Base-by-base conservation (phyloP, 2,797 vertebrate species). In the Urosaurus nigricauda region DNA sequence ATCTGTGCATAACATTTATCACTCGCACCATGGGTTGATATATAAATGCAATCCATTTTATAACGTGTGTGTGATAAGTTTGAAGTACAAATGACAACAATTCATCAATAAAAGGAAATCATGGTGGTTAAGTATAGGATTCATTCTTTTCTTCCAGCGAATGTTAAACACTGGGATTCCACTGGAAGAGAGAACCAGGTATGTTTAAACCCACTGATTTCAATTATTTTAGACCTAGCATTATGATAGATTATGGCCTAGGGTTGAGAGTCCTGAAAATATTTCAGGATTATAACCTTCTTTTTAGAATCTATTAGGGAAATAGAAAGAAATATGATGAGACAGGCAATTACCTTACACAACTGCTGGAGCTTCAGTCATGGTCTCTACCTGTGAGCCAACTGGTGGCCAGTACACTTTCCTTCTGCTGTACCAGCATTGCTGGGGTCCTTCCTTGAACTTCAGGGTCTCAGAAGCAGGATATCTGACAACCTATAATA, bases 31-130 rank as follows among this genome's bases (percentile, higher is more conserved):
- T n/a, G 77, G 91, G 79, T 75, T 93, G 91, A 78, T 75, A 93
- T 77, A 83, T 87, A 84, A 94, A 83, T 84, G 8, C 7, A 8
- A 71, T 86, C 88, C 16, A 1, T 84, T 68, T 56, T 68, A 47
- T 2, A 0, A 86, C 47, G 78, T 91, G 90, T 91, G 90, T 90
- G 92, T 95, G 92, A 94, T 90, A 88, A 93, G 93, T 79, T 43
- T 14, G 43, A 77, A 60, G 84, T 81, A 12, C 82, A 47, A 93
- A 87, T 90, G 24, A 79, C 86, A 82, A 19, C 37, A 68, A 5
- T 56, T 43, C 56, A 68, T 89, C 71, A 37, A 85, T 35, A 71
- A 79, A 71, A 85, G 74, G 47, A 79, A 78, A 78, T 78, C 29
- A 83, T 83, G 74, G 12, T 71, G 65, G 26, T 56, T 24, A 84